Conservation (phyloP, 2,888 invertebrate species). For the Alcis repandata region DNA sequence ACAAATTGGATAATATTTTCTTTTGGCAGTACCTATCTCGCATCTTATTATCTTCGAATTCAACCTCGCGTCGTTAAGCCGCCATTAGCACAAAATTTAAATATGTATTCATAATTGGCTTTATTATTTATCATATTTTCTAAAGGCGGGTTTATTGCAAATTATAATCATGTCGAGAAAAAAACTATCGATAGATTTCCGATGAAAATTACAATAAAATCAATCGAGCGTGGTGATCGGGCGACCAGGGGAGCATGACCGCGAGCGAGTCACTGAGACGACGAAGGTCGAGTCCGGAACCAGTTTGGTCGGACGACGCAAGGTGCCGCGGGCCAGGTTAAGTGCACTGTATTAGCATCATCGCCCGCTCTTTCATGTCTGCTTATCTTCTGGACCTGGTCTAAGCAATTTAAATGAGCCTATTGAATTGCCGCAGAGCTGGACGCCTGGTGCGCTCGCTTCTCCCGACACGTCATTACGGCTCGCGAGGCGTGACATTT, state of each 20-base stretch:
- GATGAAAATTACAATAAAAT: conserved; percentile 63
- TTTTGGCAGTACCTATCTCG: conserved; percentile 14
- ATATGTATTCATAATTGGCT: conserved; percentile 20
- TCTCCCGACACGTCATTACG: conserved; percentile 42
- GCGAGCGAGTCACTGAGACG: conserved; percentile 66
- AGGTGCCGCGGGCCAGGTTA: conserved; percentile 82
- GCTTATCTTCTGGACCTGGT: conserved; percentile 77
- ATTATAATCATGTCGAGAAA: conserved; percentile 33
- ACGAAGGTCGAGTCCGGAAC: conserved; percentile 80
- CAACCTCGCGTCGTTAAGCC: conserved; percentile 3
- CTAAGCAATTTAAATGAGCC: conserved; percentile 78
- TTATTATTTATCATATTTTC: conserved; percentile 13
- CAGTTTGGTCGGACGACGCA: conserved; percentile 82
- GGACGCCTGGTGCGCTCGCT: conserved; percentile 47
- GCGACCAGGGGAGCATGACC: conserved; percentile 76
- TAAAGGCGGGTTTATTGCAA: conserved; percentile 25
- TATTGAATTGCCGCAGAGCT: conserved; percentile 72
- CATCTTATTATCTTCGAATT: conserved; percentile 15
- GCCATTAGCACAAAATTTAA: conserved; percentile 16
- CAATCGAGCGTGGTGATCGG: conserved; percentile 75
- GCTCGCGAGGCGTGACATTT: conserved; percentile 44
- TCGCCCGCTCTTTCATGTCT: conserved; percentile 82
- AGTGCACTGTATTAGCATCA: conserved; percentile 83
- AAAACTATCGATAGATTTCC: conserved; percentile 49
- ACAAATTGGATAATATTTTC: conserved; percentile 28